A percentile compares a stretch with the other conserved stretches of the same genome.
These are phyloP conservation scores for Chelidonichthys spinosus DNA, from an alignment of 2,797 vertebrate genomes.

Conservation along the genomic window DNA sequence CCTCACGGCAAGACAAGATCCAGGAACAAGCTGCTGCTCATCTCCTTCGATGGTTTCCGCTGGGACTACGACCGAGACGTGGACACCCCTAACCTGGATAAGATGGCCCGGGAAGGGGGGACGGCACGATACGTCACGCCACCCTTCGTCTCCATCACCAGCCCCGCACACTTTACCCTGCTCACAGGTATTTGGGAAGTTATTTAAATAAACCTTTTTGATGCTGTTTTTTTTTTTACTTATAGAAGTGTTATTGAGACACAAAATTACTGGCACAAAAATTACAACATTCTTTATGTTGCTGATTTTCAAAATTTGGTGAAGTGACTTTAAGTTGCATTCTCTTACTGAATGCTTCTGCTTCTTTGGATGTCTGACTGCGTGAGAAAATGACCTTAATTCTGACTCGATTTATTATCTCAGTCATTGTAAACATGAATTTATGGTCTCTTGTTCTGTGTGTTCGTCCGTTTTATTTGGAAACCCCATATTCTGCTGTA, in stretches of 20 bases:
- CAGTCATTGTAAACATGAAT: too few species aligned
- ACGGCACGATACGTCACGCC: conserved; percentile 88
- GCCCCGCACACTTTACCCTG: conserved; percentile 90
- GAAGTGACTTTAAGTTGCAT: too few species aligned
- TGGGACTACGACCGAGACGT: conserved; percentile 92
- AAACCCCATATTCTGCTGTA: not conserved
- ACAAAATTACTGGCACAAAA: not conserved
- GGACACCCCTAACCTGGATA: conserved; percentile 87
- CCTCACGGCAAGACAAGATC: not conserved
- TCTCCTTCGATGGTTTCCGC: conserved; percentile 91
- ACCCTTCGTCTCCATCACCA: conserved; percentile 87
- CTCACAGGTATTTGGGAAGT: conserved; percentile 82
- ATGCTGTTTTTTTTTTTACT: not conserved
- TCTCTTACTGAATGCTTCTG: too few species aligned
- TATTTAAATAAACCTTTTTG: too few species aligned
- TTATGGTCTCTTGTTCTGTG: not conserved
- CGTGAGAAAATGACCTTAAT: too few species aligned
- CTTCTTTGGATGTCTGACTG: too few species aligned
- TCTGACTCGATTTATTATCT: too few species aligned
- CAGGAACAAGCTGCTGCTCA: conserved; percentile 85
- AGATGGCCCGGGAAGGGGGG: conserved; percentile 85
- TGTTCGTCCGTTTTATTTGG: not conserved
- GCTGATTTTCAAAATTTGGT: too few species aligned
- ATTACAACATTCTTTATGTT: not conserved
- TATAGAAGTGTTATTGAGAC: not conserved